Conservation (phyloP, 2,797 vertebrate species). For the Taeniopygia guttata region DNA sequence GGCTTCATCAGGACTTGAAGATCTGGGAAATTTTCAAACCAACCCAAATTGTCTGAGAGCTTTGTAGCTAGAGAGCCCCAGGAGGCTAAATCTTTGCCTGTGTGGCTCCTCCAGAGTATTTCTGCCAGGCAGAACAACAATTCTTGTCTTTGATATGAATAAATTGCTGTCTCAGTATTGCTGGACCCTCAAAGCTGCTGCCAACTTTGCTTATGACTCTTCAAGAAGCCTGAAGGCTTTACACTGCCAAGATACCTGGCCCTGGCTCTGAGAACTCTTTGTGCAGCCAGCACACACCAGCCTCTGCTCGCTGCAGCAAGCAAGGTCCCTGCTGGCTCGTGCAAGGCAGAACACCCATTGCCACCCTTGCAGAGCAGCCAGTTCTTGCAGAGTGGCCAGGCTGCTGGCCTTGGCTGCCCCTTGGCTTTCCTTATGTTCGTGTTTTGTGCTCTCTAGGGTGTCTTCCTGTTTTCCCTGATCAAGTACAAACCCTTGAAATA, state of each 20-base stretch:
- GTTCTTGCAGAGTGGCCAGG: neutral
- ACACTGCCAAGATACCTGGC: neutral
- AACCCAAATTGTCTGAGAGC: neutral
- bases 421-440: neutral
- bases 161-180: neutral
- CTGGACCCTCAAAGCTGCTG: neutral
- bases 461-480: constrained; percentile 80
- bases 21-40: neutral
- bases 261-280: neutral
- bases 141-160: neutral
- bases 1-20: neutral
- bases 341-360: neutral
- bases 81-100: neutral
- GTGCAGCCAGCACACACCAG: neutral
- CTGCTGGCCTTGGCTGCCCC: neutral
- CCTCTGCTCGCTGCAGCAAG: neutral
- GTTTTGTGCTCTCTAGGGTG: constrained; percentile 59
- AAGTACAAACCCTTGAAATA: constrained; percentile 78
- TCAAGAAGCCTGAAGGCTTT: neutral
- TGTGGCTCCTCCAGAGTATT: neutral
- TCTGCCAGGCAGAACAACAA: neutral
- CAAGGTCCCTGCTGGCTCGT: neutral
- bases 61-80: neutral
- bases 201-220: neutral
- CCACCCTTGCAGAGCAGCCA: neutral